Conservation (phyloP, 1,140 invertebrate species). For the Caenorhabditis briggsae region DNA sequence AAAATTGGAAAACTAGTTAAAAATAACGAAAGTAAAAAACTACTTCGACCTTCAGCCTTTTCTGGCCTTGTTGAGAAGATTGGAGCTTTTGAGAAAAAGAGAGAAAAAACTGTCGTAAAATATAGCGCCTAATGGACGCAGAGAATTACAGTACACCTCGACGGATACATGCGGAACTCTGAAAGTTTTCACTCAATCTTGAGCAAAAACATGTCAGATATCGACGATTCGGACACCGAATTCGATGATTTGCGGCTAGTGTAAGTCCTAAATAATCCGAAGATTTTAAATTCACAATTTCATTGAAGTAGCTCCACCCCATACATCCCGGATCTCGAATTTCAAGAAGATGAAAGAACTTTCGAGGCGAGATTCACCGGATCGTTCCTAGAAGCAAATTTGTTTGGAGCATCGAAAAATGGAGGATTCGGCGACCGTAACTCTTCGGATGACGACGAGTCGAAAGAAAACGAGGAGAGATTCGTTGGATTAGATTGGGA, state of each 20-base stretch:
- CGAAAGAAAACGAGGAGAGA: neutral
- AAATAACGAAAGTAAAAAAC: no score
- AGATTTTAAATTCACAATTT: no score
- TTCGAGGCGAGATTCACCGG: neutral
- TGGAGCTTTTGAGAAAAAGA: neutral
- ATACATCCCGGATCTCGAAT: neutral
- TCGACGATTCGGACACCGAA: neutral
- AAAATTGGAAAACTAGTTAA: no score
- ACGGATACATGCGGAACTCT: neutral
- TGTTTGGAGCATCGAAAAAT: neutral
- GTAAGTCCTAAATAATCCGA: neutral
- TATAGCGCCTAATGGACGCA: no score
- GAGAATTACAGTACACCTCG: no score
- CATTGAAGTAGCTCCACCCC: no score
- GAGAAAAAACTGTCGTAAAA: neutral
- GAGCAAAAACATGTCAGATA: neutral
- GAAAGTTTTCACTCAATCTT: neutral
- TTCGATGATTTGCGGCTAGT: neutral
- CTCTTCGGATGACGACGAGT: neutral
- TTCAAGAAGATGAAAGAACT: neutral
- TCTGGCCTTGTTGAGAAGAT: no score
- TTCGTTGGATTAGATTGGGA: constrained; percentile 4
- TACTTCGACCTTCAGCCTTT: no score
- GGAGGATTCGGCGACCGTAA: neutral
- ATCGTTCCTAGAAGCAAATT: constrained; percentile 3